Conservation (phyloP, 2,888 invertebrate genomes). For the Cheilosia vulpina region DNA sequence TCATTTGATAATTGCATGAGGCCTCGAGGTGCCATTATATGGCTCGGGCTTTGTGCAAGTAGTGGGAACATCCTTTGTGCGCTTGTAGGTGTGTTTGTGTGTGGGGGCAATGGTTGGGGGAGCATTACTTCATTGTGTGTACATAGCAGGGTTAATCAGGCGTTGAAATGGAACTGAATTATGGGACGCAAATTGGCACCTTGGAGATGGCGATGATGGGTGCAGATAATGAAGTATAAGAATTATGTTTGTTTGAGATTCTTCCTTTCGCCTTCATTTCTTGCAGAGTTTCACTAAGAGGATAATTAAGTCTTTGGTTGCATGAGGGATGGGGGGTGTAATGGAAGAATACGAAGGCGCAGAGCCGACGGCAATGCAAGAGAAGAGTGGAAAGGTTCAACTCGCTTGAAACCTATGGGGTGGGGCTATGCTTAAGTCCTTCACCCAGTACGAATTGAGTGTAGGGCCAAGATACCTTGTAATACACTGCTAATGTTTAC, state of each 20-base stretch:
- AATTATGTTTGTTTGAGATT: slow-evolving; percentile 72
- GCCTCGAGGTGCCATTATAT: slow-evolving; percentile 82
- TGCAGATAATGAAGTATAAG: slow-evolving; percentile 73
- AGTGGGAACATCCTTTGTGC: slow-evolving; percentile 68
- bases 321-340: slow-evolving; percentile 30
- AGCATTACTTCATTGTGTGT: slow-evolving; percentile 75
- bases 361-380: slow-evolving; percentile 55
- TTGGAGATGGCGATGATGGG: slow-evolving; percentile 75
- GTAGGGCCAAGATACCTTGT: too few relatives aligned
- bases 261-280: background rate
- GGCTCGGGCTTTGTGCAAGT: slow-evolving; percentile 72
- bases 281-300: slow-evolving; percentile 43
- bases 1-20: slow-evolving; percentile 84
- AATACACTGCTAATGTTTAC: too few relatives aligned
- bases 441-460: too few relatives aligned
- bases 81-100: slow-evolving; percentile 49
- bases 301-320: slow-evolving; percentile 72
- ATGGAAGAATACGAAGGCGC: background rate
- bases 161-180: slow-evolving; percentile 75
- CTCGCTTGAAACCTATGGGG: background rate
- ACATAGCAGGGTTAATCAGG: slow-evolving; percentile 74
- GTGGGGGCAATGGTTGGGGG: slow-evolving; percentile 71
- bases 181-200: slow-evolving; percentile 75
- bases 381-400: background rate
- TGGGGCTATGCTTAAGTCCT: background rate